Conservation (phyloP, 1,140 invertebrate species). For the Danaus plexippus region DNA sequence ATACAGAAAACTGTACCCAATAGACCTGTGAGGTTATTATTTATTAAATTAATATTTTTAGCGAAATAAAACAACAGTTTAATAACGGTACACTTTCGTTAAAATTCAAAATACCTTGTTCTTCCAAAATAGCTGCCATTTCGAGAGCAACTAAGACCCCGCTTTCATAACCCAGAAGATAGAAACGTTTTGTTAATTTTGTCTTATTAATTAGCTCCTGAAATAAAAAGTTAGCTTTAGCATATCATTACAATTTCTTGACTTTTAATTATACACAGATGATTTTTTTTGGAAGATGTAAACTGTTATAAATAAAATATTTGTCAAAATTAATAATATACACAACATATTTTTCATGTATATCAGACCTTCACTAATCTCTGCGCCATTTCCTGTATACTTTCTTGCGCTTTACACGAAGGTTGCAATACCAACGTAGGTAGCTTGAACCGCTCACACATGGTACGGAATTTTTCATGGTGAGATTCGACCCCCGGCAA, state of each 20-base stretch:
- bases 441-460: slow-evolving; percentile 39
- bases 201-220: slow-evolving; percentile 12
- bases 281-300: no score
- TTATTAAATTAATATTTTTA: no score
- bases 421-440: slow-evolving; percentile 33
- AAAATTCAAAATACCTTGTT: slow-evolving; percentile 20
- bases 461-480: slow-evolving; percentile 18
- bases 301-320: slow-evolving; percentile 8
- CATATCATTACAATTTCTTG: no score
- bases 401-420: slow-evolving; percentile 1
- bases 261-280: no score
- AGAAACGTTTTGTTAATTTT: slow-evolving; percentile 21
- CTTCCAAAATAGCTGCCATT: slow-evolving; percentile 44
- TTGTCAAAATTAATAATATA: no score
- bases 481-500: slow-evolving; percentile 41
- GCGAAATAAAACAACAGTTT: no score
- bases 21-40: slow-evolving; percentile 22
- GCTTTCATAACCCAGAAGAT: slow-evolving; percentile 11
- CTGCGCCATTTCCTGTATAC: slow-evolving; percentile 6
- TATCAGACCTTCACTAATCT: slow-evolving; percentile 9
- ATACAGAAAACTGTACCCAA: slow-evolving; percentile 39
- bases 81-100: no score
- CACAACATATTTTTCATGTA: no score
- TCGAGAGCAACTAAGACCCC: slow-evolving; percentile 42
- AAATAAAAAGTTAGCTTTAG: slow-evolving; percentile 7